A percentile compares a stretch with the other conserved stretches of the same genome.
Conservation (phyloP, 2,113 vertebrate genomes). For the Tragulus kanchil region DNA sequence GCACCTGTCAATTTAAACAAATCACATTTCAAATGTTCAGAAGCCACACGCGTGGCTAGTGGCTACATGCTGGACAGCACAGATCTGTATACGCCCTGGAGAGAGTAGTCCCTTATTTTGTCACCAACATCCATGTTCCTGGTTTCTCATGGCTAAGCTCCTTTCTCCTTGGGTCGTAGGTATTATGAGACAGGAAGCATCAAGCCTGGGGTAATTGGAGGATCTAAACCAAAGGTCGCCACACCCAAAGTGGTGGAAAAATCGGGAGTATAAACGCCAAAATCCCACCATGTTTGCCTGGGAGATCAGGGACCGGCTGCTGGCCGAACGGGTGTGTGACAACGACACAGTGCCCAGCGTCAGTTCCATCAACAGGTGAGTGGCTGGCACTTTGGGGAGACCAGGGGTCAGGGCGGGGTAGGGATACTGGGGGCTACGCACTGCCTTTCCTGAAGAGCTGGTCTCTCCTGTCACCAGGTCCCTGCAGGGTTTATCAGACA, state of each 20-base stretch:
- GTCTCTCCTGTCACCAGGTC: background rate
- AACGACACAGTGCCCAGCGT: slow-evolving; percentile 99
- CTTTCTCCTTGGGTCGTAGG: slow-evolving; percentile 88
- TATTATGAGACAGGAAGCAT: slow-evolving; percentile 99
- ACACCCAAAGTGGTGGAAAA: slow-evolving; percentile 99
- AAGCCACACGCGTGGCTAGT: background rate
- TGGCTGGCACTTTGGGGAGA: background rate
- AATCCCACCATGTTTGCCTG: slow-evolving; percentile 99
- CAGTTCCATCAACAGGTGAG: slow-evolving; percentile 99
- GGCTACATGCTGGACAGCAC: background rate
- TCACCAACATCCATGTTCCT: background rate
- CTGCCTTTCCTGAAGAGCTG: background rate
- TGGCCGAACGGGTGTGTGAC: slow-evolving; percentile 98
- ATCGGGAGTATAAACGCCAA: slow-evolving; percentile 99
- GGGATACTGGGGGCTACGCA: background rate
- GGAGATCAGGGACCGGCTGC: slow-evolving; percentile 98
- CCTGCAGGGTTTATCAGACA: background rate
- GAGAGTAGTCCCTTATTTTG: background rate
- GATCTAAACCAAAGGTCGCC: slow-evolving; percentile 99
- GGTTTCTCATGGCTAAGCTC: slow-evolving; percentile 31
- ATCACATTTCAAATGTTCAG: background rate
- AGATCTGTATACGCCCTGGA: background rate
- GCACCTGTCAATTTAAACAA: background rate
- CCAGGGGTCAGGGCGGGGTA: background rate
- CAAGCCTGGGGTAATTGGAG: slow-evolving; percentile 98